Conservation (phyloP, 2,797 vertebrate species). For the Manis pentadactyla region DNA sequence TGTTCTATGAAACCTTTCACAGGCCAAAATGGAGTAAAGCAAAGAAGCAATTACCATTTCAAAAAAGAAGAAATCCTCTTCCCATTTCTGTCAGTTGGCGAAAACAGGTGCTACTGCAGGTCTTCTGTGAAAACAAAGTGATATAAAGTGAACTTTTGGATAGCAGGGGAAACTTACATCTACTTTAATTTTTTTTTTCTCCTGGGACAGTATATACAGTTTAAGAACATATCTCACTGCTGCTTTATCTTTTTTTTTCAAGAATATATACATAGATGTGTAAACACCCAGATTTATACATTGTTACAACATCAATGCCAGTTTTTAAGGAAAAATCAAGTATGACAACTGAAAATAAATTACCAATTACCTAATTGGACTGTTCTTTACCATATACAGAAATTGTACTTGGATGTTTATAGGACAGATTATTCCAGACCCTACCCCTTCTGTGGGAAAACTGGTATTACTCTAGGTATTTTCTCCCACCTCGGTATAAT, state of each 20-base stretch:
- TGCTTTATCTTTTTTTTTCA: background rate
- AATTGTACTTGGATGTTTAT: background rate
- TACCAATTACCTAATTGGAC: background rate
- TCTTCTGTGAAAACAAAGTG: too few relatives aligned
- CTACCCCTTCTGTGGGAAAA: background rate
- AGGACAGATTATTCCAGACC: background rate
- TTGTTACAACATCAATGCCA: background rate
- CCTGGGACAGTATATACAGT: background rate
- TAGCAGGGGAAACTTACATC: background rate
- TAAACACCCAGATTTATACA: background rate
- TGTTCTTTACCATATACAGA: background rate
- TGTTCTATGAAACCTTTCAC: too few relatives aligned
- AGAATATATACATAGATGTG: background rate
- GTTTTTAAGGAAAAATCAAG: slow-evolving; percentile 29
- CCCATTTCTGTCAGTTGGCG: too few relatives aligned
- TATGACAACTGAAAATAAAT: background rate
- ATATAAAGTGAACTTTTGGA: too few relatives aligned
- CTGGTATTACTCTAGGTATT: background rate
- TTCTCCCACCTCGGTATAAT: background rate
- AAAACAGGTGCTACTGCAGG: too few relatives aligned
- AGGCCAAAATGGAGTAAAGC: too few relatives aligned
- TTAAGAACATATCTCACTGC: background rate
- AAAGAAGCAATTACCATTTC: too few relatives aligned
- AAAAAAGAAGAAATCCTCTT: too few relatives aligned
- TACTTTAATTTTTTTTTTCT: background rate